Base-by-base conservation (phyloP, 1,140 invertebrate genomes). In the Drosophila kepulauana region DNA sequence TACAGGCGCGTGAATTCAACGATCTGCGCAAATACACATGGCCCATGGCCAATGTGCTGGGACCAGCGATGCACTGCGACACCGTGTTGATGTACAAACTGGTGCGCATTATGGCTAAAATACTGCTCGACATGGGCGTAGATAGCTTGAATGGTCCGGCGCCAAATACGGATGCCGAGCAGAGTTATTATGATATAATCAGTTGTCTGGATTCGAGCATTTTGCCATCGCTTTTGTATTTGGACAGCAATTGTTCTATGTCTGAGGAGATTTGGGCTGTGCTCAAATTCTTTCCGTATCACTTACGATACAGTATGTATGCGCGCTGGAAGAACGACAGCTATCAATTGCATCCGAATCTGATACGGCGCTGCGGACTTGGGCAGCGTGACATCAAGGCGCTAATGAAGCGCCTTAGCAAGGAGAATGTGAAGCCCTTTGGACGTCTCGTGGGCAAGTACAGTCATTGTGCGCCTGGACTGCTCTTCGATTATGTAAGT, bases 341-440 rank as follows among this genome's bases (percentile, higher is more conserved):
- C 2, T 97, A 97, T 65, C 93, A 95, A 35, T 93, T 96, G 41
- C 97, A 99, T 93, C 96, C 98, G 0, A 94, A 96, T 33, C 92
- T 99, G 13, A 94, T 99, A 70, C 94, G 96, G 41, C 96, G 96
- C 43, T 95, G 96, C 57, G 98, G 97, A 0, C 96, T 98, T 86
- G 95, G 96, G 1, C 94, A 98, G 66, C 98, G 99, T 81, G 96
- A 97, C 86, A 97, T 99, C 5, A 99, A 99, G 91, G 98, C 98
- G 72, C 97, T 99, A 5, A 99, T 99, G 97, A 99, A 99, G 93
- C 94, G 99, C 54, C 96, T 99, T 1, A 98, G 97, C 81, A 99
- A 99, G 92, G 99, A 99, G 93, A 99, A 98, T 86, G 98, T 99
- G 1, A 99, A 99, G 93, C 98, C 97, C 0, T 97, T 98, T 61